Percentiles rank a stretch among this genome's conserved stretches.
Conservation (phyloP, 1,140 invertebrate species). For the Wiebesia pumilae region DNA sequence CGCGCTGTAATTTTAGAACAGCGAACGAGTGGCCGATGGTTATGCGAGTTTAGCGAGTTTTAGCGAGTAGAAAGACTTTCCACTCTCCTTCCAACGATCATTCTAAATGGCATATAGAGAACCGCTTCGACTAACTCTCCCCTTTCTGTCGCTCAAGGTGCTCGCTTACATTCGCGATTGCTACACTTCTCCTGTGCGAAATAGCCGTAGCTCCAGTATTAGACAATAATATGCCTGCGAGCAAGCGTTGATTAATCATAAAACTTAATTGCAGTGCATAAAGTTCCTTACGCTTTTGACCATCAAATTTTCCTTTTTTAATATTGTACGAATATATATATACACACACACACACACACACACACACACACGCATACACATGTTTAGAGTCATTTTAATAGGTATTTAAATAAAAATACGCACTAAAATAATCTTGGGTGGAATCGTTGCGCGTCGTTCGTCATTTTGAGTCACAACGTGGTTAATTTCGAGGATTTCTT, state of each 20-base stretch:
- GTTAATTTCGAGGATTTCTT: neutral
- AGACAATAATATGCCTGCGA: neutral
- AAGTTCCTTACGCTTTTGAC: neutral
- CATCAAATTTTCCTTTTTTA: neutral
- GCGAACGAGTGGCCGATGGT: neutral
- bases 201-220: neutral
- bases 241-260: conserved; percentile 20
- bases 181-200: neutral
- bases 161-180: neutral
- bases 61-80: neutral
- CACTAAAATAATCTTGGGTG: neutral
- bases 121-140: neutral
- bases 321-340: neutral
- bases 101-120: neutral
- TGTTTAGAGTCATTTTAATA: neutral
- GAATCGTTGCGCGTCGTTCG: neutral
- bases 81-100: neutral
- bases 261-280: neutral
- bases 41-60: neutral
- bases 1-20: neutral
- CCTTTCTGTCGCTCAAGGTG: too few relatives aligned
- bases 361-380: too few relatives aligned
- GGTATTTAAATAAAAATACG: neutral
- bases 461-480: neutral
- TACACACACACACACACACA: too few relatives aligned